Conservation (phyloP, 2,797 vertebrate species). For the Helicolenus hilgendorfi region DNA sequence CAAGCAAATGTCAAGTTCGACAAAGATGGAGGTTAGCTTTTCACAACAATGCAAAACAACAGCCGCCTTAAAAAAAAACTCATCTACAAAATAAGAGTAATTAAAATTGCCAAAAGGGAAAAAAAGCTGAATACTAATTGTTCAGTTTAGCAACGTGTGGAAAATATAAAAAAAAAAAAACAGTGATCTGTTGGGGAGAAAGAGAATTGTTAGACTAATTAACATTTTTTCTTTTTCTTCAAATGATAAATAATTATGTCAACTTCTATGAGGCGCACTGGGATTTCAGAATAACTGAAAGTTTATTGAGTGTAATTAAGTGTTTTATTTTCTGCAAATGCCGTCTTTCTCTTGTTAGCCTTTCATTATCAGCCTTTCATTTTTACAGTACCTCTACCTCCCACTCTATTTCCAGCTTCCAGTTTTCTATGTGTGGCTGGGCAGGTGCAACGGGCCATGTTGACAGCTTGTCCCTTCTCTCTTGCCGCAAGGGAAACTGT, state of each 20-base stretch:
- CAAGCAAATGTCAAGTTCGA: constrained; percentile 73
- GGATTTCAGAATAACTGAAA: constrained; percentile 50
- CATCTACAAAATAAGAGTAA: constrained; percentile 61
- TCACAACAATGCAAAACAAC: constrained; percentile 56
- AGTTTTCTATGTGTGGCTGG: constrained; percentile 29
- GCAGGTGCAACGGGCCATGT: constrained; percentile 84
- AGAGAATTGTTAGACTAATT: constrained; percentile 68
- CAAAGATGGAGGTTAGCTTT: constrained; percentile 71
- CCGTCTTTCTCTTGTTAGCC: constrained; percentile 40
- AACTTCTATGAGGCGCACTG: constrained; percentile 58
- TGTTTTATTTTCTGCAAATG: constrained; percentile 61
- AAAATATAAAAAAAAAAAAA: constrained; percentile 23
- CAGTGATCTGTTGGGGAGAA: constrained; percentile 33
- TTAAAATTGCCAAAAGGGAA: constrained; percentile 66
- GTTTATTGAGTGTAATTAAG: constrained; percentile 68
- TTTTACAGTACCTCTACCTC: constrained; percentile 37
- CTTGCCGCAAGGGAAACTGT: constrained; percentile 83
- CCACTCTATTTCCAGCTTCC: constrained; percentile 13
- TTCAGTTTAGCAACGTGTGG: constrained; percentile 44
- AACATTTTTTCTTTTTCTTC: constrained; percentile 49
- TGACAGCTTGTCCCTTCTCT: constrained; percentile 86
- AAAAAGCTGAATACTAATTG: constrained; percentile 52
- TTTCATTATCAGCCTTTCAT: constrained; percentile 53
- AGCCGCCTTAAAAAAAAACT: constrained; percentile 40
- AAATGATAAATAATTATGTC: constrained; percentile 74